These are phyloP conservation scores for Lepilemur septentrionalis DNA, from an alignment of 2,797 vertebrate species.

Conservation along the genomic window DNA sequence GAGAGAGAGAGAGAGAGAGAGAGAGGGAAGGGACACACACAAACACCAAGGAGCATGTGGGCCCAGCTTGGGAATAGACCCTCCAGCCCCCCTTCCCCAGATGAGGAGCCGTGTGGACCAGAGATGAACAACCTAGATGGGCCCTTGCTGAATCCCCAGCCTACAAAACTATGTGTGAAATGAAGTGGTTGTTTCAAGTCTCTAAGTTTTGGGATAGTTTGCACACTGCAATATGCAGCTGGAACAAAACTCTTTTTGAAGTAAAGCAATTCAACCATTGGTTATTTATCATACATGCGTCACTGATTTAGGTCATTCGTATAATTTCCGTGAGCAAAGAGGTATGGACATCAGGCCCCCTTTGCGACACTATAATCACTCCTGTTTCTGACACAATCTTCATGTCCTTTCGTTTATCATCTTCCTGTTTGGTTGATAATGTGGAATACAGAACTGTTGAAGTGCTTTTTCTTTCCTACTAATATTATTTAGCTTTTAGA, in stretches of 20 bases:
- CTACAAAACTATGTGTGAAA: background rate
- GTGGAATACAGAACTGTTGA: background rate
- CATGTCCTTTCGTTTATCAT: fast-evolving
- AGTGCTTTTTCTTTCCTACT: background rate
- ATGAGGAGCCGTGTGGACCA: background rate
- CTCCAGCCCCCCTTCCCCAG: background rate
- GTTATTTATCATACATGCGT: fast-evolving
- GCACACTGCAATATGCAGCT: background rate
- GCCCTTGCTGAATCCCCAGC: background rate
- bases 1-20: background rate
- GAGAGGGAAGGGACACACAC: background rate
- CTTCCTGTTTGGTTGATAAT: background rate
- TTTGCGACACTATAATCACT: fast-evolving
- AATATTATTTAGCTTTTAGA: conserved; percentile 43
- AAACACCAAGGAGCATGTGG: background rate
- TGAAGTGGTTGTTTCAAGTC: background rate
- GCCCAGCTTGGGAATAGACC: background rate
- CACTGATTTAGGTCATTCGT: background rate
- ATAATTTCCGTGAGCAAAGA: background rate
- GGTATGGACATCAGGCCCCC: fast-evolving
- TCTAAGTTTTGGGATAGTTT: background rate
- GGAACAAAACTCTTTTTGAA: background rate
- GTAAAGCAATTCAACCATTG: background rate
- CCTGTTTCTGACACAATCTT: fast-evolving
- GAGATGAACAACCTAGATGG: background rate